Conservation (phyloP, 2,888 invertebrate genomes). For the Orthosia incerta region DNA sequence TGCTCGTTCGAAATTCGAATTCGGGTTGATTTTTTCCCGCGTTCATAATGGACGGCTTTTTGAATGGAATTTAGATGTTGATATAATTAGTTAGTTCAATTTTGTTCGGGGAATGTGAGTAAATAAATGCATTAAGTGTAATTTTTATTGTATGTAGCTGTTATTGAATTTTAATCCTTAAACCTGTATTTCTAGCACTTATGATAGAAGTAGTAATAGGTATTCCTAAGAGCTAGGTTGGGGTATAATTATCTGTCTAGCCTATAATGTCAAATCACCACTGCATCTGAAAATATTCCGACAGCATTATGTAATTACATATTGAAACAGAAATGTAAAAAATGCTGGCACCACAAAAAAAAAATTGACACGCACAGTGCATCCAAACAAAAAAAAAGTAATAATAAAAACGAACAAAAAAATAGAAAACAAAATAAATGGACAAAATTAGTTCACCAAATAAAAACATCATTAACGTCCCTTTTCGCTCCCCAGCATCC, state of each 20-base stretch:
- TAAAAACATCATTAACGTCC: conserved; percentile 19
- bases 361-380: too few relatives aligned
- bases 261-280: background rate
- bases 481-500: conserved; percentile 10
- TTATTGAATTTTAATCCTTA: background rate
- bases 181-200: background rate
- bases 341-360: background rate
- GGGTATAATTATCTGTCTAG: background rate
- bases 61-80: conserved; percentile 47
- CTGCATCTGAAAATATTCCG: background rate
- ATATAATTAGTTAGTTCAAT: conserved; percentile 53
- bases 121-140: conserved; percentile 14
- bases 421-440: background rate
- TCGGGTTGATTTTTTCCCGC: conserved; percentile 72
- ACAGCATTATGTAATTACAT: background rate
- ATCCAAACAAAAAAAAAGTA: too few relatives aligned
- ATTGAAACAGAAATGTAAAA: background rate
- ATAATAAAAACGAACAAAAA: background rate
- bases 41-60: conserved; percentile 54
- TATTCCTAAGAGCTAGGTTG: background rate
- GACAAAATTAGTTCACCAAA: conserved; percentile 6
- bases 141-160: conserved; percentile 4
- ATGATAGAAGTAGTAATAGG: background rate
- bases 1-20: conserved; percentile 78
- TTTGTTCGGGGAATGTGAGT: conserved; percentile 11